These are phyloP conservation scores for Venturia canescens DNA, from an alignment of 1,140 invertebrate genomes.

Conservation along the genomic window DNA sequence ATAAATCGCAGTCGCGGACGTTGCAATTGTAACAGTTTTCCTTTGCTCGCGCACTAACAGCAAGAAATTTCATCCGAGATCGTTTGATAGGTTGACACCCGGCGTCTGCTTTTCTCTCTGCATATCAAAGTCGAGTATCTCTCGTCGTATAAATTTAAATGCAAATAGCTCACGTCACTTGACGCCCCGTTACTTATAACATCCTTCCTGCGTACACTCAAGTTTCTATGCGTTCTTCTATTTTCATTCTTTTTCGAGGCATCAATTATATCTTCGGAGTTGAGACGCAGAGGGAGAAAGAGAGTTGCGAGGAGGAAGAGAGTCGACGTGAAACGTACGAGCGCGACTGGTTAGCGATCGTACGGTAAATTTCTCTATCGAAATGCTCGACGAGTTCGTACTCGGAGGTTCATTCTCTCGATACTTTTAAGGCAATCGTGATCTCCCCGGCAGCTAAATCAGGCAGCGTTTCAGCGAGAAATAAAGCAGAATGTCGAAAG, in stretches of 20 bases:
- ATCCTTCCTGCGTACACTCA: constrained; percentile 42
- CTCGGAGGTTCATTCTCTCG: neutral
- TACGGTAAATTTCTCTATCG: constrained; percentile 30
- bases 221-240: constrained; percentile 4
- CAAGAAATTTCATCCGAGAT: constrained; percentile 10
- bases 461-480: neutral
- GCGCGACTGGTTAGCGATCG: neutral
- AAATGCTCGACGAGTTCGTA: constrained; percentile 25
- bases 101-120: neutral
- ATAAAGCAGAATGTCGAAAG: neutral
- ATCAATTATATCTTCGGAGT: constrained; percentile 41
- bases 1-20: constrained; percentile 14
- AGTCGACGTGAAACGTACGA: neutral
- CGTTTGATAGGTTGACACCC: constrained; percentile 27
- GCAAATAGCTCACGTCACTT: constrained; percentile 38
- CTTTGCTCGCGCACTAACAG: constrained; percentile 52
- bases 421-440: constrained; percentile 27
- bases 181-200: constrained; percentile 41
- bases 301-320: neutral
- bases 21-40: constrained; percentile 55
- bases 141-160: constrained; percentile 27
- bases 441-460: neutral
- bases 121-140: constrained; percentile 34
- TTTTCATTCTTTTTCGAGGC: neutral
- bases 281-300: neutral